These are phyloP conservation scores for Oxystoma pomonae DNA, from an alignment of 2,888 invertebrate genomes.

Conservation along the genomic window DNA sequence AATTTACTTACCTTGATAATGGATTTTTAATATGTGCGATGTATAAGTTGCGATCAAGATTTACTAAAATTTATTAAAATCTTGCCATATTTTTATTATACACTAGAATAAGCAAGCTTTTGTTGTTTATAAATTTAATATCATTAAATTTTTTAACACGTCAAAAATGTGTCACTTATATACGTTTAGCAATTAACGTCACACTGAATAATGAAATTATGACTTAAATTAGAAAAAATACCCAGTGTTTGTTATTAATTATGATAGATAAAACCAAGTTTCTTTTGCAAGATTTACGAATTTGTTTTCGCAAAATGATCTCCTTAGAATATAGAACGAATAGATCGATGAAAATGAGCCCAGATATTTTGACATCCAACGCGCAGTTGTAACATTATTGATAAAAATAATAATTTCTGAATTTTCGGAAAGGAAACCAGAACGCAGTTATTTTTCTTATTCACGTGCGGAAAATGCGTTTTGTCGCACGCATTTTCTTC, in stretches of 20 bases:
- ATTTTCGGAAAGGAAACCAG: too few species aligned
- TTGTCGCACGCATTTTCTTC: too few species aligned
- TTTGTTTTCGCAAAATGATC: neutral
- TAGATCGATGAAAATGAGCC: neutral
- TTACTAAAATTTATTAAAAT: neutral
- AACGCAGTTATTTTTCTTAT: too few species aligned
- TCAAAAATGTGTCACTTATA: neutral
- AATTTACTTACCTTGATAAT: too few species aligned
- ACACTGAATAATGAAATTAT: neutral
- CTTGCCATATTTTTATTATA: neutral
- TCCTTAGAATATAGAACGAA: too few species aligned
- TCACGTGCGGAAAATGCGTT: too few species aligned
- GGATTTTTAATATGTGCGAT: neutral
- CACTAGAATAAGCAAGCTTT: neutral
- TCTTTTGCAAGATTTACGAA: neutral
- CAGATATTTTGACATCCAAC: neutral
- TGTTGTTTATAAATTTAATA: neutral
- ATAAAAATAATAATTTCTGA: too few species aligned
- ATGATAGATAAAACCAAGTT: neutral
- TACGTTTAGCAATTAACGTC: neutral
- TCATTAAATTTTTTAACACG: neutral
- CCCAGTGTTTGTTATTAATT: neutral
- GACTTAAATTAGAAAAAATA: neutral
- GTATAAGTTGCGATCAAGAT: neutral
- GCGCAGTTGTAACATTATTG: neutral